Percentiles rank a stretch among this genome's conserved stretches.
Evolutionary conservation across 2,888 invertebrate genomes (phyloP).

Genomic region (Dorcus hopei): DNA sequence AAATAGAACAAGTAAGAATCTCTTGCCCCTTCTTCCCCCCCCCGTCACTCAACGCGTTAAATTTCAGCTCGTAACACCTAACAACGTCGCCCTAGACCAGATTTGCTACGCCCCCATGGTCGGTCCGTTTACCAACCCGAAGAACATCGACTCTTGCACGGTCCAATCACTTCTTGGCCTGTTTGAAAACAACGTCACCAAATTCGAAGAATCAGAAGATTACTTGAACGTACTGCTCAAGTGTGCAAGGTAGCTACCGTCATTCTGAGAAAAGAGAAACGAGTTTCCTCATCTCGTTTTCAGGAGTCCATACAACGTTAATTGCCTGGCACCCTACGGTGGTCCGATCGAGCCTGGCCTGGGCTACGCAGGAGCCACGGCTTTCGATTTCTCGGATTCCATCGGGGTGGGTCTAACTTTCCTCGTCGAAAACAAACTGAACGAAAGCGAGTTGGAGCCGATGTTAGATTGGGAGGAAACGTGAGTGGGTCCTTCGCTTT

Average conservation of each 20-base stretch:
- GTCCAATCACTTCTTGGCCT: conserved; percentile 81
- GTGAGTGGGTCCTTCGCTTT: conserved; percentile 33
- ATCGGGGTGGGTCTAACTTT: conserved; percentile 74
- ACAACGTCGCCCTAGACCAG: conserved; percentile 57
- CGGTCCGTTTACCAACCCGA: conserved; percentile 58
- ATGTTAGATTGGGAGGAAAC: conserved; percentile 73
- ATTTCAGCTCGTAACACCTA: conserved; percentile 52
- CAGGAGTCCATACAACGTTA: conserved; percentile 56
- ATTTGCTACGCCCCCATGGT: conserved; percentile 85
- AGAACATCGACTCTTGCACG: conserved; percentile 64
- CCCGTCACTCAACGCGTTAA: background rate
- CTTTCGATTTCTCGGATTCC: conserved; percentile 58
- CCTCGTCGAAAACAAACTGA: conserved; percentile 68
- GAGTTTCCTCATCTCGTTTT: conserved; percentile 18
- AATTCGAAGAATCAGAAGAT: conserved; percentile 42
- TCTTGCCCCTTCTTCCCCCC: background rate
- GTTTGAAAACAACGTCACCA: conserved; percentile 60
- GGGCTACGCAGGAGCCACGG: conserved; percentile 75
- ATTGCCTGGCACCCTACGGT: conserved; percentile 81
- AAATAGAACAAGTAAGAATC: conserved; percentile 57
- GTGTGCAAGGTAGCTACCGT: conserved; percentile 47
- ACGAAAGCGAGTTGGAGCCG: conserved; percentile 56
- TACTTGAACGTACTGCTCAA: conserved; percentile 55
- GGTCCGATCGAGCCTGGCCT: conserved; percentile 85
- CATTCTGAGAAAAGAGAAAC: conserved; percentile 24